Evolutionary conservation across 2,797 vertebrate species (phyloP).

Genomic region (Acrossocheilus wenchowensis): DNA sequence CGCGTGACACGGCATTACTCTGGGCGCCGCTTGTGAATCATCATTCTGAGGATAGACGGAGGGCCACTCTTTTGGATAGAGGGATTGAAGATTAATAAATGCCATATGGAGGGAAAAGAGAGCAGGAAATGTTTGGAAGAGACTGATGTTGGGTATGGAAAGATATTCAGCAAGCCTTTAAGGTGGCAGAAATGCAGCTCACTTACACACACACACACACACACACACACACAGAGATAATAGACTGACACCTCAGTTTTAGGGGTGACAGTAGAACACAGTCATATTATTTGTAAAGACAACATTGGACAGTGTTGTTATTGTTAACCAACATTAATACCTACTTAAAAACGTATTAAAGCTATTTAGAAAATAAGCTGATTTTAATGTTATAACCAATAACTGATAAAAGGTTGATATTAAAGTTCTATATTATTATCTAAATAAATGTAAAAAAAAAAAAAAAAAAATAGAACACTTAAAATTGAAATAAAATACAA

Average conservation of each 20-base stretch:
- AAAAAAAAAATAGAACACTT: background rate
- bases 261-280: conserved; percentile 19
- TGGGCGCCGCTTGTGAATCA: conserved; percentile 49
- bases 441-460: background rate
- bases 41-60: conserved; percentile 19
- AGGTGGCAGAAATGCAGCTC: background rate
- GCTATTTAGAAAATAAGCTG: background rate
- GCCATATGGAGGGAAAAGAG: background rate
- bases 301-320: conserved; percentile 35
- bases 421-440: background rate
- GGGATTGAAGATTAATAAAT: conserved; percentile 46
- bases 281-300: conserved; percentile 38
- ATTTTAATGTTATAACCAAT: background rate
- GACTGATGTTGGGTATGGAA: conserved; percentile 12
- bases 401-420: background rate
- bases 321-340: background rate
- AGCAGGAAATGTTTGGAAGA: background rate
- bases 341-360: background rate
- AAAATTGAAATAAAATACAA: background rate
- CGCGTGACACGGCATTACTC: conserved; percentile 34
- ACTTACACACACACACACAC: background rate
- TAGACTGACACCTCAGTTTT: background rate
- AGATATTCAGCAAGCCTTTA: background rate
- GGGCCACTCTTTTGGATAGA: conserved; percentile 25
- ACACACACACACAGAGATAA: background rate